Evolutionary conservation across 2,888 invertebrate species (phyloP).

Genomic region (Catocala fraxini): DNA sequence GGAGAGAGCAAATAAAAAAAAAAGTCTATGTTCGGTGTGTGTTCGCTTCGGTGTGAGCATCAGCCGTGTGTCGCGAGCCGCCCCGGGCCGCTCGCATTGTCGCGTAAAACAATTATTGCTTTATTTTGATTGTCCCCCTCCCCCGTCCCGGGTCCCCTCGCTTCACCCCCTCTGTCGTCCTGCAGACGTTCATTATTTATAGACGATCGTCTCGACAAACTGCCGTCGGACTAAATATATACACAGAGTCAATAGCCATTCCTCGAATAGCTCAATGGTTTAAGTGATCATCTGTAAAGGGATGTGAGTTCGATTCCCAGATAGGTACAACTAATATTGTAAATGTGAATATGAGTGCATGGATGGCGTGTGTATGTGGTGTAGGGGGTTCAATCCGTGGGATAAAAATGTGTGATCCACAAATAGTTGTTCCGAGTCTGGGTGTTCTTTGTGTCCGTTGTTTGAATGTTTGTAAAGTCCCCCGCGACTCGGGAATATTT

Average conservation of each 20-base stretch:
- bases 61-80: not conserved
- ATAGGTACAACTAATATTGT: too few relatives aligned
- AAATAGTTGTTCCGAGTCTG: too few relatives aligned
- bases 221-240: slow-evolving; percentile 10
- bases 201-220: slow-evolving; percentile 13
- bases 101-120: slow-evolving; percentile 23
- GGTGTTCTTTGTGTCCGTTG: too few relatives aligned
- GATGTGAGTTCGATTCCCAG: too few relatives aligned
- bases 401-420: too few relatives aligned
- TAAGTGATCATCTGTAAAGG: not conserved
- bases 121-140: slow-evolving; percentile 15
- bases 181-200: slow-evolving; percentile 11
- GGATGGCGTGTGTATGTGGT: too few relatives aligned
- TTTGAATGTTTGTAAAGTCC: too few relatives aligned
- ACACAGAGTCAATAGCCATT: not conserved
- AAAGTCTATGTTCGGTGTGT: too few relatives aligned
- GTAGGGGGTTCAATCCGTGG: too few relatives aligned
- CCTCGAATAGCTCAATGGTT: not conserved
- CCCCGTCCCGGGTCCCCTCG: not conserved
- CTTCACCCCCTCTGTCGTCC: slow-evolving; percentile 4
- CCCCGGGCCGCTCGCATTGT: slow-evolving; percentile 9
- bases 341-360: too few relatives aligned
- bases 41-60: not conserved
- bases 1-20: too few relatives aligned
- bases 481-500: too few relatives aligned